Evolutionary conservation across 2,797 vertebrate species (phyloP), one percentile per base, ranked within the genome.

Genomic region (Arnoldichthys spilopterus): DNA sequence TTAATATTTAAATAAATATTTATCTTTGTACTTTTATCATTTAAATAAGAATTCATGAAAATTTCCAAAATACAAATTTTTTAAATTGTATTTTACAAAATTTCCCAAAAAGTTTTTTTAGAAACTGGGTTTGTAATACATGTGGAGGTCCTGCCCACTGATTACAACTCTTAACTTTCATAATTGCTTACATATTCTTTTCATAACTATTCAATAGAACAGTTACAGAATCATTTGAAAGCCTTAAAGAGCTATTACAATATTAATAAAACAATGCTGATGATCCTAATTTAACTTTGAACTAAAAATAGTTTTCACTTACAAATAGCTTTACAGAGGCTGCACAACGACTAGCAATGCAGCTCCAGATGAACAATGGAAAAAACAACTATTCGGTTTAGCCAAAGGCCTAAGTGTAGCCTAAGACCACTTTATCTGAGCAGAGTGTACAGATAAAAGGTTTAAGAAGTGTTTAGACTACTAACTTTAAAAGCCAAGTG

Each of bases 371-470:
- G 26, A 32, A 68, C n/a, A n/a, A 16, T 11, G 0, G 47, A 70
- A 82, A 49, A 72, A 18, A 20, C 51, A 61, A n/a, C n/a, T 62
- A 51, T 51, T 26, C 66, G 49, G 54, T 24, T 18, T 28, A 54
- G 69, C 40, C 34, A 53, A 63, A 43, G 56, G 13, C 56, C 63
- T 59, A 79, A 74, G 56, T 54, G 63, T 24, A 28, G 24, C 26
- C 45, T 62, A 37, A 64, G 24, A 51, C 63, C 9, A 69, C 72
- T 66, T 59, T 68, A 51, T 80, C 43, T 51, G 45, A 70, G 28
- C n/a, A 58, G 61, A 58, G 62, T 20, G 30, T 32, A 34, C 26
- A 71, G 64, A 77, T 74, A 70, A 76, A 45, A 67, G 26, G 56
- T 72, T 58, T 22, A 71, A 71, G 45, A 63, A 74, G 20, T 40